Base-by-base conservation (phyloP, 2,888 invertebrate species). In the Ceriagrion tenellum region DNA sequence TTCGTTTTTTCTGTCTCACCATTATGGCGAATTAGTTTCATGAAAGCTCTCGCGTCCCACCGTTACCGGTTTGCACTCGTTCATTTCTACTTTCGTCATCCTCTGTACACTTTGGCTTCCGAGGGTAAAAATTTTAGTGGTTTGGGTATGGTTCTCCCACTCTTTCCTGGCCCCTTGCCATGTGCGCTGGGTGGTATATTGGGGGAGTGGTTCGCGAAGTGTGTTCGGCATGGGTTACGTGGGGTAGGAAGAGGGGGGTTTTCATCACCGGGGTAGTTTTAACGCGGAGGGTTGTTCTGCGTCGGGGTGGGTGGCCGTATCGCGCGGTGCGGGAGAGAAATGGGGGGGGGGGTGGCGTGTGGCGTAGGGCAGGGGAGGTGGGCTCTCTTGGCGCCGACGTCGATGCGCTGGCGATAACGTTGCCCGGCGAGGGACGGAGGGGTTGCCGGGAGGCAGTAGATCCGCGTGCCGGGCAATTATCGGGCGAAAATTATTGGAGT, bases 401-500 rank as follows among this genome's bases (percentile, higher is more conserved):
- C 81, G 81, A 81, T 81, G 81, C 81, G 35, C 18, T 81, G 18
- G 35, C 35, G 81, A 81, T 81, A 81, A 81, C 81, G 81, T 81
- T n/a, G 26, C 26, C 69, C 26, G 81, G 81, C 23, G 81, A 6
- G 35, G 26, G 81, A 81, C 16, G 35, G 81, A 81, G 81, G 18
- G 81, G 30, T 81, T 3, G 35, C 81, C 81, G 81, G 30, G 30
- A 81, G 16, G 13, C 30, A n/a, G 35, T 35, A 35, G 81, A 16
- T 81, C 26, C 81, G 81, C 18, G 81, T 35, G 81, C 81, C n/a
- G 30, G 81, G 81, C 30, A 30, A 81, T 35, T 81, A 35, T 35
- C 35, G 30, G 69, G 81, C 81, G 81, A 35, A 69, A 81, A 81
- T 81, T 81, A 81, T 81, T 81, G 81, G 81, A 81, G 81, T 81